Evolutionary conservation across 2,888 invertebrate genomes (phyloP).

Genomic region (Idaea aversata): DNA sequence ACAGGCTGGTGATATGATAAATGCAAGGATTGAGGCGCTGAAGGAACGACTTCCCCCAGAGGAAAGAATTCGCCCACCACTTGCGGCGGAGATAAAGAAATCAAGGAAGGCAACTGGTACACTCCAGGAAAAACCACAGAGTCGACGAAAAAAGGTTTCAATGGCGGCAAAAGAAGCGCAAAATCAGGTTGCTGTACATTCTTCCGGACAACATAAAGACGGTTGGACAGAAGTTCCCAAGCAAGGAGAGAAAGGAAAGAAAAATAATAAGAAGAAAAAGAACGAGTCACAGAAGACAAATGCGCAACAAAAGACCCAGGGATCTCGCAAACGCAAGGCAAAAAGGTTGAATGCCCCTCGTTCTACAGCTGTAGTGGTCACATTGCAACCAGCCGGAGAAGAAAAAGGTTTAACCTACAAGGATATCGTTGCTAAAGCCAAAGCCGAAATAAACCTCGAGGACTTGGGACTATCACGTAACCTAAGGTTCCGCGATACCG

Average conservation of each 20-base stretch:
- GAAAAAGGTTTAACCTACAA: constrained; percentile 15
- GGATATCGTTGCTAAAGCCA: constrained; percentile 11
- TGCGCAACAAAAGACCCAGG: too few species aligned
- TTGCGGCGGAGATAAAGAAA: neutral
- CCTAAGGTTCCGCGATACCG: constrained; percentile 4
- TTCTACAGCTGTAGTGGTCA: constrained; percentile 19
- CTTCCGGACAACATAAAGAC: too few species aligned
- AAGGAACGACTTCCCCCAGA: neutral
- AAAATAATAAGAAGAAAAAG: too few species aligned
- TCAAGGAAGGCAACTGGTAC: too few species aligned
- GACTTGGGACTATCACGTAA: constrained; percentile 5
- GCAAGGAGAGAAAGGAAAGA: too few species aligned
- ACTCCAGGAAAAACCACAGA: too few species aligned
- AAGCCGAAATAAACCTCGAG: constrained; percentile 3
- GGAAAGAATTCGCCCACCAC: neutral
- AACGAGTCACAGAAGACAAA: too few species aligned
- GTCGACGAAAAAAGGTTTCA: too few species aligned
- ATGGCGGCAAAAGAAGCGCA: too few species aligned
- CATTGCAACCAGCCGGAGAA: constrained; percentile 15
- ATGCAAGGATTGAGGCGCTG: neutral
- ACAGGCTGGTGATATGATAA: neutral
- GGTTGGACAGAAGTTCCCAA: too few species aligned
- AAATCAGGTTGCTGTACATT: too few species aligned
- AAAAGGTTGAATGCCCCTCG: constrained; percentile 7
- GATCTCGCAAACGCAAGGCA: too few species aligned